phyloP scores from a whole-genome alignment of 2,797 vertebrate genomes.

The Falco novaeseelandiae region DNA sequence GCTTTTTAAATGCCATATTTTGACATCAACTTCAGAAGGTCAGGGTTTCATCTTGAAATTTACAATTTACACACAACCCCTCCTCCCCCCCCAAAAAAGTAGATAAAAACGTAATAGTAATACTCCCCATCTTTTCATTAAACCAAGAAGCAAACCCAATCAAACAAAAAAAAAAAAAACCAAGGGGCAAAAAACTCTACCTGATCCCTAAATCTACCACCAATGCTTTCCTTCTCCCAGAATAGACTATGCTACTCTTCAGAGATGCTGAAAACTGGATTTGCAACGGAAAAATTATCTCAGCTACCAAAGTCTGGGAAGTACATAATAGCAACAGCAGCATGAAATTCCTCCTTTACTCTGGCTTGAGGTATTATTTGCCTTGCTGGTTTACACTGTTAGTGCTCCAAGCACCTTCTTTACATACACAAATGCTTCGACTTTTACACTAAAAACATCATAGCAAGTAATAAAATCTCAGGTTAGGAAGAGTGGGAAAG shows the following conservation, averaged over 20 bases:
- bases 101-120: neutral
- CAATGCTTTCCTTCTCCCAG: neutral
- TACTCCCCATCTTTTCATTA: neutral
- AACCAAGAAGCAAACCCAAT: neutral
- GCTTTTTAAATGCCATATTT: neutral
- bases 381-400: neutral
- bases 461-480: neutral
- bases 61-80: neutral
- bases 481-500: neutral
- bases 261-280: neutral
- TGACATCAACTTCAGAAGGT: neutral
- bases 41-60: neutral
- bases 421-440: neutral
- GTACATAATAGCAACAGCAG: neutral
- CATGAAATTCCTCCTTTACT: neutral
- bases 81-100: no score
- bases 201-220: neutral
- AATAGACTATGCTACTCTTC: neutral
- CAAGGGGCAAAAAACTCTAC: neutral
- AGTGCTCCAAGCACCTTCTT: neutral
- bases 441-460: neutral
- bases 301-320: neutral
- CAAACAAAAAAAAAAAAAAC: neutral
- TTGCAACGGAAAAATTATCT: neutral
- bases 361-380: neutral